phyloP scores from a whole-genome alignment of 2,797 vertebrate species.

The Sebastes umbrosus region DNA sequence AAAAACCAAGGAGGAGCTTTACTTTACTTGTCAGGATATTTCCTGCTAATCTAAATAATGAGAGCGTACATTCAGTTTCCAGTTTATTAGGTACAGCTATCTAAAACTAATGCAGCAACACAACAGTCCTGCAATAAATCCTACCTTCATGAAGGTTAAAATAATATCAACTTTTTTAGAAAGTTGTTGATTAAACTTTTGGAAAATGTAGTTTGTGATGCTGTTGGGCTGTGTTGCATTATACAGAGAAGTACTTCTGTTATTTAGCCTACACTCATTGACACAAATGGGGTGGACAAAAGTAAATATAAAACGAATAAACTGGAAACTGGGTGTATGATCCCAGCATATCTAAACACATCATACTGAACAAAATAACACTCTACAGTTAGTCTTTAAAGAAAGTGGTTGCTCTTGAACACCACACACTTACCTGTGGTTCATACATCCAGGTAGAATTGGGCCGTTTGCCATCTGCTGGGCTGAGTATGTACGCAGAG shows the following conservation, averaged over 20 bases:
- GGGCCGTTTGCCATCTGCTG: slow-evolving; percentile 62
- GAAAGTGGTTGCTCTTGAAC: background rate
- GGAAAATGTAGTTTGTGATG: background rate
- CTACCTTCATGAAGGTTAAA: background rate
- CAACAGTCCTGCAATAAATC: background rate
- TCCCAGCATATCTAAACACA: background rate
- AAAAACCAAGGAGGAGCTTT: background rate
- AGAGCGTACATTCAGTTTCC: background rate
- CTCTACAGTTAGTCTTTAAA: background rate
- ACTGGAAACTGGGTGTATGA: background rate
- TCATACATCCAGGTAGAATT: slow-evolving; percentile 65
- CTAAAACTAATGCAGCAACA: background rate
- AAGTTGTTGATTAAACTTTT: background rate
- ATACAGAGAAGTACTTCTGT: too few species aligned
- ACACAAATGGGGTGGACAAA: too few species aligned
- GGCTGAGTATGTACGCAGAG: slow-evolving; percentile 67
- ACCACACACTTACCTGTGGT: slow-evolving; percentile 66
- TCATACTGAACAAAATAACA: background rate
- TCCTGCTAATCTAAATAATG: background rate
- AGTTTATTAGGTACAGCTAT: background rate
- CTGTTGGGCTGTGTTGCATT: too few species aligned
- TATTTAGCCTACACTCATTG: too few species aligned
- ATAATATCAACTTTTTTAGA: background rate
- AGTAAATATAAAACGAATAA: background rate
- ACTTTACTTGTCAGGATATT: background rate